Percentiles rank a stretch among this genome's conserved stretches.
These are phyloP conservation scores for Pheosia tremula DNA, from an alignment of 2,888 invertebrate genomes.

Conservation along the genomic window DNA sequence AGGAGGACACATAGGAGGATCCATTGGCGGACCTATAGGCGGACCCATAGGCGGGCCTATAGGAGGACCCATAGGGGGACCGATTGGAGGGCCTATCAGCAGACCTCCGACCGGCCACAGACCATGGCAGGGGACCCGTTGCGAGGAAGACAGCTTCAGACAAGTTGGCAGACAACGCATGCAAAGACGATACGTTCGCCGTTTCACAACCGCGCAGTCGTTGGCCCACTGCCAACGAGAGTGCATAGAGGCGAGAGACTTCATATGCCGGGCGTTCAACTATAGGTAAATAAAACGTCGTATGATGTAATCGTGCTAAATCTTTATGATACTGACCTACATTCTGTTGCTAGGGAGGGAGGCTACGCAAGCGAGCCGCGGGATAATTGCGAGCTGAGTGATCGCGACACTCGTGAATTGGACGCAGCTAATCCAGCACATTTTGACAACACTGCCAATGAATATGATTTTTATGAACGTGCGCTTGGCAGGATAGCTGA, in stretches of 20 bases:
- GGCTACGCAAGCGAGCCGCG: conserved; percentile 86
- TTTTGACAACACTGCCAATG: conserved; percentile 93
- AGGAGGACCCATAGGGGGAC: conserved; percentile 64
- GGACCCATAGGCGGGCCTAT: conserved; percentile 61
- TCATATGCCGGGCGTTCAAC: conserved; percentile 94
- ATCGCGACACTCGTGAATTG: conserved; percentile 92
- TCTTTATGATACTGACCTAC: conserved; percentile 23
- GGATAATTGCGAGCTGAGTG: conserved; percentile 96
- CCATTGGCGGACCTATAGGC: conserved; percentile 55
- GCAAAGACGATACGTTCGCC: conserved; percentile 90
- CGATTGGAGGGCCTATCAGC: conserved; percentile 57
- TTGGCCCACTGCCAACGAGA: conserved; percentile 93
- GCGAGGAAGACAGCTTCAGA: conserved; percentile 93
- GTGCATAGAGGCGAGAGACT: conserved; percentile 92
- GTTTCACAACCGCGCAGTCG: conserved; percentile 89
- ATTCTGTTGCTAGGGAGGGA: conserved; percentile 72
- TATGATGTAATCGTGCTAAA: conserved; percentile 23
- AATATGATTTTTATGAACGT: conserved; percentile 92
- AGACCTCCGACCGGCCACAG: conserved; percentile 65
- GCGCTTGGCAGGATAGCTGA: conserved; percentile 89
- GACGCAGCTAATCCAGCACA: conserved; percentile 93
- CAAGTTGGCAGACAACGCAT: conserved; percentile 93
- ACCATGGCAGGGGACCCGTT: conserved; percentile 85
- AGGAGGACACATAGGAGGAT: conserved; percentile 56
- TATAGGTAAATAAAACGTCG: conserved; percentile 80